These are phyloP conservation scores for Aphodius granarius DNA, from an alignment of 2,888 invertebrate species.

Conservation along the genomic window DNA sequence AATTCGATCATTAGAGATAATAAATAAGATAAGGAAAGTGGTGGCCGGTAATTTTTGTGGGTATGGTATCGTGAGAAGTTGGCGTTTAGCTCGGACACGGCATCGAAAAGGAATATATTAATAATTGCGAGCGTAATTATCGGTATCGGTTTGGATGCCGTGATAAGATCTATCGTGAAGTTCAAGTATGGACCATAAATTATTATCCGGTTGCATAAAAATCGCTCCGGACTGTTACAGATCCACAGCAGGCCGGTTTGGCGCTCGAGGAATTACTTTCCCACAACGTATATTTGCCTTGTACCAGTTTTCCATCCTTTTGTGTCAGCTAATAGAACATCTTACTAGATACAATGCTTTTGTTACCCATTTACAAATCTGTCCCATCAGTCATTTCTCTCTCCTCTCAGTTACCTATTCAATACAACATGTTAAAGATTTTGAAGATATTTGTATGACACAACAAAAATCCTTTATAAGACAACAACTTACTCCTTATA, in stretches of 20 bases:
- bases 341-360: neutral
- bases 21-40: no score
- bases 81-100: neutral
- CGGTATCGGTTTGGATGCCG: neutral
- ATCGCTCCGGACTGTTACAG: neutral
- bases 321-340: neutral
- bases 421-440: neutral
- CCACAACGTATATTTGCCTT: neutral
- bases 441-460: no score
- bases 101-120: neutral
- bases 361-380: neutral
- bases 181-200: slow-evolving; percentile 35
- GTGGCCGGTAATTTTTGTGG: neutral
- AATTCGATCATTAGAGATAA: neutral
- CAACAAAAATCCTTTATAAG: no score
- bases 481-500: no score
- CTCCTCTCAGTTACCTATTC: neutral
- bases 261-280: neutral
- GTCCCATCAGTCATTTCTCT: neutral
- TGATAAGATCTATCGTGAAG: slow-evolving; percentile 35
- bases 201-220: slow-evolving; percentile 9
- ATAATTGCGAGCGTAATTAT: neutral
- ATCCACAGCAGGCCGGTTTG: neutral
- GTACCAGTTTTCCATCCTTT: neutral
- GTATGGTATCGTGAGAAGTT: neutral